Evolutionary conservation across 2,888 invertebrate species (phyloP).

Genomic region (Drosophila trichaetosa): DNA sequence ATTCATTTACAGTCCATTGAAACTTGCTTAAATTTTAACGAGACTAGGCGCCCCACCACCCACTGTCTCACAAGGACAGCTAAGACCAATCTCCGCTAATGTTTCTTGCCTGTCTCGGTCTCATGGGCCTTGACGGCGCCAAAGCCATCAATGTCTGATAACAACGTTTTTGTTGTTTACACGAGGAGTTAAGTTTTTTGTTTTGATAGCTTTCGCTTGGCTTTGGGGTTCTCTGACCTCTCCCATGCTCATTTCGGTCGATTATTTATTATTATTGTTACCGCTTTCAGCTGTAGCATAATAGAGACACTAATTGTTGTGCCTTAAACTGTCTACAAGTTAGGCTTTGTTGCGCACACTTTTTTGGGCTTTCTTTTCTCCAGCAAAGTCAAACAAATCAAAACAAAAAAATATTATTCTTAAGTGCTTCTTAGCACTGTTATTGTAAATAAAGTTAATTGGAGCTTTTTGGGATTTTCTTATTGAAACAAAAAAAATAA

Average conservation of each 20-base stretch:
- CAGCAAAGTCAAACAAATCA: conserved; percentile 28
- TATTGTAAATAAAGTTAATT: conserved; percentile 1
- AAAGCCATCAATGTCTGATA: conserved; percentile 73
- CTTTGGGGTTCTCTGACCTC: conserved; percentile 24
- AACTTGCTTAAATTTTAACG: conserved; percentile 75
- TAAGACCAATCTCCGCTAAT: conserved; percentile 52
- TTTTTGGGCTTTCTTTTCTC: conserved; percentile 15
- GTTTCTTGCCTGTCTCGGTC: conserved; percentile 28
- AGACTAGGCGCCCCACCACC: conserved; percentile 37
- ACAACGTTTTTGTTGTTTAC: conserved; percentile 68
- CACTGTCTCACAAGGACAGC: conserved; percentile 4
- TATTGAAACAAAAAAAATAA: neutral
- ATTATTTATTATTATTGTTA: conserved; percentile 65
- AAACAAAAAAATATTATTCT: conserved; percentile 18
- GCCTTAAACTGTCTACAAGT: conserved; percentile 28
- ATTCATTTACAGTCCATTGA: conserved; percentile 76
- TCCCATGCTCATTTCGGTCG: conserved; percentile 30
- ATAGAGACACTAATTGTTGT: conserved; percentile 72
- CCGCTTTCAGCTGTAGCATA: conserved; percentile 48
- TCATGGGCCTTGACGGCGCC: conserved; percentile 54
- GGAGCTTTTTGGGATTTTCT: neutral
- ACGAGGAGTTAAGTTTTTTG: conserved; percentile 63
- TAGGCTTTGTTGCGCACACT: conserved; percentile 27
- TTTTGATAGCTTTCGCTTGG: conserved; percentile 57
- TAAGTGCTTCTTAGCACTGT: conserved; percentile 8